phyloP scores from a whole-genome alignment of 1,140 invertebrate genomes.

The Sweltsa coloradensis region DNA sequence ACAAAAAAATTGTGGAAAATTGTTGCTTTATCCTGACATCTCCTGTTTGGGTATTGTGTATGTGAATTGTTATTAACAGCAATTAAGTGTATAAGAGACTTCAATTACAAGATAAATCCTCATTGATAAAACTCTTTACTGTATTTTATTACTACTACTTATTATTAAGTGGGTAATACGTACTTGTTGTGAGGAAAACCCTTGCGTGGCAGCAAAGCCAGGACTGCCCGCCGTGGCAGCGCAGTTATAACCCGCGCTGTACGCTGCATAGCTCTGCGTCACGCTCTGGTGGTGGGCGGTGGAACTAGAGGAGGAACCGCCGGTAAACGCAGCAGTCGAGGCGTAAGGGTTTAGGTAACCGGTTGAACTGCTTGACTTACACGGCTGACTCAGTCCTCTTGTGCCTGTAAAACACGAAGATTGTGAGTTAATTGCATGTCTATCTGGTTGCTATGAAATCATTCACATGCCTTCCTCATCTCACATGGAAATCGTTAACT shows the following conservation, averaged over 20 bases:
- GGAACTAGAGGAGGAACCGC: constrained; percentile 29
- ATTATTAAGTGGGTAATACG: constrained; percentile 1
- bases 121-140: not conserved
- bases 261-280: constrained; percentile 35
- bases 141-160: not conserved
- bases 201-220: constrained; percentile 31
- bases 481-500: not conserved
- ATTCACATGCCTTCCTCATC: not conserved
- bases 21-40: too few species aligned
- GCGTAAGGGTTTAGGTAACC: constrained; percentile 11
- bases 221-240: constrained; percentile 26
- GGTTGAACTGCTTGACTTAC: not conserved
- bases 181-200: constrained; percentile 50
- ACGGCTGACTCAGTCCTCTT: constrained; percentile 4
- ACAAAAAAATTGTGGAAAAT: too few species aligned
- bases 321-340: constrained; percentile 3
- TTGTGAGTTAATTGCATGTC: too few species aligned
- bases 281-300: constrained; percentile 30
- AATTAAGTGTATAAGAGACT: not conserved
- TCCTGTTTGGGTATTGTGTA: too few species aligned
- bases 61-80: too few species aligned
- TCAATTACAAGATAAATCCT: not conserved
- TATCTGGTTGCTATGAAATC: not conserved
- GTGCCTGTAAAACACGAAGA: not conserved
- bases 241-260: constrained; percentile 42